Percentiles rank a stretch among this genome's conserved stretches.
These are phyloP conservation scores for Pseudeuparius sepicola DNA, from an alignment of 2,888 invertebrate genomes.

Conservation along the genomic window DNA sequence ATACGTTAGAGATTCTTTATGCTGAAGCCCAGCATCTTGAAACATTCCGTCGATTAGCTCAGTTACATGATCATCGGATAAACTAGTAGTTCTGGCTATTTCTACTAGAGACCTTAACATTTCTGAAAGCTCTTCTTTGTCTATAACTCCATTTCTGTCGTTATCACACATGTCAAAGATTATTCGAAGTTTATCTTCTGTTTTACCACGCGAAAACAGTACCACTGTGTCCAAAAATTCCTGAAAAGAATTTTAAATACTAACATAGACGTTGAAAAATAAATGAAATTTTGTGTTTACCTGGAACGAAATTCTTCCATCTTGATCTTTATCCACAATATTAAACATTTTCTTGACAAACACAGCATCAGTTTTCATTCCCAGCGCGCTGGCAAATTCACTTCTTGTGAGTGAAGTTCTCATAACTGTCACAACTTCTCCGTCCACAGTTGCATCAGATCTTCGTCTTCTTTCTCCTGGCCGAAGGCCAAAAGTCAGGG, in stretches of 20 bases:
- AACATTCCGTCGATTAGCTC: constrained; percentile 93
- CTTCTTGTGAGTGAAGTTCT: constrained; percentile 81
- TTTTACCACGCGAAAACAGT: constrained; percentile 82
- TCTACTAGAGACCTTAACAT: constrained; percentile 89
- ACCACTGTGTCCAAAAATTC: constrained; percentile 93
- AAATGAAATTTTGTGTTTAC: too few relatives aligned
- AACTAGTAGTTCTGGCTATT: constrained; percentile 83
- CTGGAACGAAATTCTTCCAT: constrained; percentile 88
- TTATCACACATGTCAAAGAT: constrained; percentile 98
- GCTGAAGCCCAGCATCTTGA: constrained; percentile 80
- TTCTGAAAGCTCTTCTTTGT: constrained; percentile 85
- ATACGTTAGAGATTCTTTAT: constrained; percentile 83
- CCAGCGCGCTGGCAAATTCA: constrained; percentile 90
- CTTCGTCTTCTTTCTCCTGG: constrained; percentile 75
- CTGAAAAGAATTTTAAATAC: constrained; percentile 34
- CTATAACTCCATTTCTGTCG: constrained; percentile 87
- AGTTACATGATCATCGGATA: constrained; percentile 83
- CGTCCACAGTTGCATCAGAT: constrained; percentile 52
- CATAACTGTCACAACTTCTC: constrained; percentile 85
- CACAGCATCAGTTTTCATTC: constrained; percentile 90
- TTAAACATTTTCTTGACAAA: constrained; percentile 97
- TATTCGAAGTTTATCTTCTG: constrained; percentile 85
- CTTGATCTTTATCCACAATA: constrained; percentile 89
- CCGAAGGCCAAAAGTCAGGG: constrained; percentile 79
- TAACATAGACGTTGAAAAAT: too few relatives aligned